Evolutionary conservation across 2,113 vertebrate genomes (phyloP).

Genomic region (Corythoichthys intestinalis): DNA sequence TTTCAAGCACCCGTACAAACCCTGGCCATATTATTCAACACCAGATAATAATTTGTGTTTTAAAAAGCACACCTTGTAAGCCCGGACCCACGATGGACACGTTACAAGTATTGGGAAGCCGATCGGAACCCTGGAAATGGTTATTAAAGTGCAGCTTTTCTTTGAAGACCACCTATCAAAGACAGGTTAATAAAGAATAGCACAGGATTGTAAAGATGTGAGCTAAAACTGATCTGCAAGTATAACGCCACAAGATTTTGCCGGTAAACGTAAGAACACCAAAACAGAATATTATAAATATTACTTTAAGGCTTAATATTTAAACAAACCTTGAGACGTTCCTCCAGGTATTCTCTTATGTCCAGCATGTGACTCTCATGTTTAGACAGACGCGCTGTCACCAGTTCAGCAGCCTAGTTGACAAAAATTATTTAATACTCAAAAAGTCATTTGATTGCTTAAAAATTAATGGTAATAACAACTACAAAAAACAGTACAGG

Average conservation of each 20-base stretch:
- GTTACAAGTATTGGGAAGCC: conserved; percentile 91
- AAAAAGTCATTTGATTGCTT: background rate
- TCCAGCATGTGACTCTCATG: conserved; percentile 81
- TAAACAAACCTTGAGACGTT: conserved; percentile 75
- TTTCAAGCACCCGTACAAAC: too few relatives aligned
- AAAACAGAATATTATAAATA: background rate
- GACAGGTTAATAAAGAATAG: too few relatives aligned
- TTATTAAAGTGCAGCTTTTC: conserved; percentile 82
- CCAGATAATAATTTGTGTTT: background rate
- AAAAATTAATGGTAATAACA: background rate
- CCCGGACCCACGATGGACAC: conserved; percentile 83
- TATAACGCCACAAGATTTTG: too few relatives aligned
- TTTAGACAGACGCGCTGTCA: conserved; percentile 73
- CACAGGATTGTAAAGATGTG: too few relatives aligned
- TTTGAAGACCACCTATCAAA: conserved; percentile 76
- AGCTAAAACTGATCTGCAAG: too few relatives aligned
- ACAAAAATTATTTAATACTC: conserved; percentile 25
- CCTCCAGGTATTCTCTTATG: conserved; percentile 82
- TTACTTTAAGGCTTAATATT: background rate
- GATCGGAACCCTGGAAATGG: conserved; percentile 71
- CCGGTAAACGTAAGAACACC: too few relatives aligned
- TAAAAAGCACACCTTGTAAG: conserved; percentile 77
- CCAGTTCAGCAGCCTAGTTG: conserved; percentile 87
- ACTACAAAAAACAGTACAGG: background rate
- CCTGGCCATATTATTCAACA: too few relatives aligned